Evolutionary conservation across 2,888 invertebrate species (phyloP), one percentile per base, ranked within the genome.

Genomic region (Acanthosepion esculentum): DNA sequence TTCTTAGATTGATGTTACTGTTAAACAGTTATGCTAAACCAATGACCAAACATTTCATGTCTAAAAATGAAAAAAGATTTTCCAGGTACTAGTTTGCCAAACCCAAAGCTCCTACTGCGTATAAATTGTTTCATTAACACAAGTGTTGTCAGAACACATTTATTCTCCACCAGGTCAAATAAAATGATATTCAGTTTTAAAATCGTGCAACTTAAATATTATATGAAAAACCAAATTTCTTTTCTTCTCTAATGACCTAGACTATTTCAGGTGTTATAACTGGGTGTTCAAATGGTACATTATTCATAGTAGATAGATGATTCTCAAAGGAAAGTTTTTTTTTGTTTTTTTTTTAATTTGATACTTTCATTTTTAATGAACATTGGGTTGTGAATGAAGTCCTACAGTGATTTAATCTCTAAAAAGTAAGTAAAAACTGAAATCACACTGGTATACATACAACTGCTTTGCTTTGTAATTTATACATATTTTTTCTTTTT

Each of bases 361-460:
- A 59, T 59, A 59, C 59, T 59, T 10, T n/a, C 78, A 78, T 78
- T 18, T 78, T n/a, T n/a, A 78, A 78, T 78, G n/a, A 78, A 78
- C n/a, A 78, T n/a, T 78, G n/a, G 78, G 78, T 78, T 78, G 78
- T 78, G 78, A 78, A 78, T 78, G 78, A 78, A 78, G n/a, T 78
- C n/a, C n/a, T 78, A 78, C n/a, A 78, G 4, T 78, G n/a, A 78
- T 78, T 33, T 78, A 78, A 78, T 78, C 78, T 78, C n/a, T 78
- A n/a, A 29, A n/a, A 78, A 78, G 78, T n/a, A n/a, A n/a, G n/a
- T 78, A 78, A 78, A n/a, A 18, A 78, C 5, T 78, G 78, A 33
- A 78, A 78, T 78, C 78, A 15, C 15, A 78, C 78, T 78, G 78
- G 78, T n/a, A n/a, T 78, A n/a, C n/a, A n/a, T 78, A 78, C 59